These are phyloP conservation scores for Carollia perspicillata DNA, from an alignment of 2,113 vertebrate genomes.

Conservation along the genomic window DNA sequence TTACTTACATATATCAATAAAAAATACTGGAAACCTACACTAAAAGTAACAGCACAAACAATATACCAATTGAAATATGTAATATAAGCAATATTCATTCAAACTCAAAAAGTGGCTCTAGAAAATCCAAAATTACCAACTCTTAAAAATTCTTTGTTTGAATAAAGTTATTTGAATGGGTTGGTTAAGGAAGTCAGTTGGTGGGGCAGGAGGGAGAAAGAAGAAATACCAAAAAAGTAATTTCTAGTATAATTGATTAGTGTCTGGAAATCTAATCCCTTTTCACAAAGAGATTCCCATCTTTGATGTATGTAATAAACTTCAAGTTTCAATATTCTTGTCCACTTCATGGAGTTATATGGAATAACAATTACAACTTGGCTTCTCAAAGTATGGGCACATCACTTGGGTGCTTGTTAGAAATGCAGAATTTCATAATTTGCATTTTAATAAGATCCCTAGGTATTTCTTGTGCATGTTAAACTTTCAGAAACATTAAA, in stretches of 20 bases:
- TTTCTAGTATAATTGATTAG: neutral
- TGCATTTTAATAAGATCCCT: slow-evolving; percentile 11
- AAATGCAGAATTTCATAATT: slow-evolving; percentile 28
- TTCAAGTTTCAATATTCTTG: neutral
- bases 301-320: neutral
- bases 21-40: neutral
- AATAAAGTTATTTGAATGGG: slow-evolving; percentile 19
- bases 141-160: slow-evolving; percentile 18
- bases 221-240: slow-evolving; percentile 6
- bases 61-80: slow-evolving; percentile 3
- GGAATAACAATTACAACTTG: neutral
- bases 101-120: neutral
- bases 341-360: neutral
- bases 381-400: neutral
- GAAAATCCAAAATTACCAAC: neutral
- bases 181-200: neutral
- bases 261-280: neutral
- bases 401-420: neutral
- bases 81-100: neutral
- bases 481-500: slow-evolving; percentile 30
- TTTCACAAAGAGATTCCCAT: neutral
- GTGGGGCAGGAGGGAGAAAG: neutral
- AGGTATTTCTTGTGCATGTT: neutral
- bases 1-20: slow-evolving; percentile 26
- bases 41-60: neutral